Base-by-base conservation (phyloP, 1,140 invertebrate genomes). In the Platyscapa corneri region DNA sequence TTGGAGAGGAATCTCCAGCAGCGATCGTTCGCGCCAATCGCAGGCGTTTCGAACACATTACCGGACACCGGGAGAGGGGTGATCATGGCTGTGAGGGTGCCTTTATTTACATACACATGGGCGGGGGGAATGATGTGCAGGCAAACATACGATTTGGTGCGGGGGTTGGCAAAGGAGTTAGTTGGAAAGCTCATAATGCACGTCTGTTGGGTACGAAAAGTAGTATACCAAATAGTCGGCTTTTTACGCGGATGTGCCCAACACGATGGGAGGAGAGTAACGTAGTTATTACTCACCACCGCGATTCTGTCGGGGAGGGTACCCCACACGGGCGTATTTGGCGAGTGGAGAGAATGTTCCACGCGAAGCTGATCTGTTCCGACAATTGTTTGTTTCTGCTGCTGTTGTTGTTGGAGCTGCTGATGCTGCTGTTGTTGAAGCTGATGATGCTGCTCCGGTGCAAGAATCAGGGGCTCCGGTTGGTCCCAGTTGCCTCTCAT, bases 301-400 rank as follows among this genome's bases (percentile, higher is more conserved):
- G 89, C 88, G 87, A 85, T 89, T 88, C 83, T 90, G 89, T 92
- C 90, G 79, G 85, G 83, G 67, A 89, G 90, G 53, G 18, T 77
- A 90, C 86, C 85, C 92, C 90, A 93, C 87, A 85, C 90, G 89
- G 92, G 90, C 90, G 92, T 92, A 91, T 91, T 90, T 90, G 89
- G 80, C n/a, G 90, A 88, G 79, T 90, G 89, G 82, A 74, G 80
- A 67, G 42, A 46, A n/a, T 82, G 67, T 32, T n/a, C 42, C 8
- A 65, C 37, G 23, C 30, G 85, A 82, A 6, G 78, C 14, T 89
- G 82, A 30, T 87, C 80, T 23, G 77, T 42, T 5, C 34, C 60
- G 39, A 86, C 86, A 56, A 10, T 85, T 30, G 86, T 86, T 79
- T 86, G 88, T 53, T 87, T 42, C 67, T 86, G 87, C 60, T n/a